A percentile compares a stretch with the other conserved stretches of the same genome.
Conservation (phyloP, 2,113 vertebrate species). For the Corythornis vintsioides region DNA sequence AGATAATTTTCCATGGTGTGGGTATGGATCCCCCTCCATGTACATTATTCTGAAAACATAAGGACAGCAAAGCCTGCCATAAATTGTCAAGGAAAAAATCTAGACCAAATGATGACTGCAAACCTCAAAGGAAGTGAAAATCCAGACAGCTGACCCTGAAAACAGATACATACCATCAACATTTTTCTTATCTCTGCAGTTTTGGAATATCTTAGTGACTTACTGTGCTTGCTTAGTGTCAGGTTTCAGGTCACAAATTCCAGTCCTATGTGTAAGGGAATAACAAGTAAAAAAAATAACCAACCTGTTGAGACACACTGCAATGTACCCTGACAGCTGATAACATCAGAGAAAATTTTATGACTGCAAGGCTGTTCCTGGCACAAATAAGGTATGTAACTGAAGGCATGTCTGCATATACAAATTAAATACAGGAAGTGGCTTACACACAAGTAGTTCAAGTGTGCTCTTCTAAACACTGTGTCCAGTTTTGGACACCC, state of each 20-base stretch:
- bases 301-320: background rate
- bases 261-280: background rate
- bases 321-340: background rate
- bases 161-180: background rate
- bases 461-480: background rate
- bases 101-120: constrained; percentile 4
- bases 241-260: constrained; percentile 22
- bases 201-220: background rate
- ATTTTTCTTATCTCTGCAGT: background rate
- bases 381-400: background rate
- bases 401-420: background rate
- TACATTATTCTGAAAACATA: background rate
- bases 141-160: background rate
- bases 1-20: background rate
- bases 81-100: background rate
- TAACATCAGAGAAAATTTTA: background rate
- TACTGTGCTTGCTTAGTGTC: background rate
- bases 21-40: background rate
- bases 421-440: fast-evolving
- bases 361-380: background rate
- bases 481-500: too few relatives aligned
- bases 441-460: background rate
- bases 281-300: background rate
- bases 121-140: constrained; percentile 26
- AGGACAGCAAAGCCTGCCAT: background rate